Evolutionary conservation across 2,797 vertebrate species (phyloP).

Genomic region (Oophaga sylvatica): DNA sequence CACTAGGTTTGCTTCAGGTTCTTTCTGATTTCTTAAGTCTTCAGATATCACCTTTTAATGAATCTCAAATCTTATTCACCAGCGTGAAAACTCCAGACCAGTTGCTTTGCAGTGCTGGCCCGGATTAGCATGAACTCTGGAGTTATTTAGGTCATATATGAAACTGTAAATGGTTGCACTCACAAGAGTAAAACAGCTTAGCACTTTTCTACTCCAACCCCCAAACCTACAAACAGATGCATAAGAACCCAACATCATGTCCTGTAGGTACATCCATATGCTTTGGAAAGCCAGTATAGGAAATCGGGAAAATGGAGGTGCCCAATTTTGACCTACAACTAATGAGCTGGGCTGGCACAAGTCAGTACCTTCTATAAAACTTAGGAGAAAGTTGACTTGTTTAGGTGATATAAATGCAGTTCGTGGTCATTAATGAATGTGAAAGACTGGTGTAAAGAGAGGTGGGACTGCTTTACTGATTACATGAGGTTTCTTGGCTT

Average conservation of each 20-base stretch:
- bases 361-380: background rate
- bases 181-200: slow-evolving; percentile 8
- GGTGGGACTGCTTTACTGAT: background rate
- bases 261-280: background rate
- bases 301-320: background rate
- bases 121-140: slow-evolving; percentile 5
- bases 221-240: background rate
- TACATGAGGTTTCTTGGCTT: background rate
- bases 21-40: slow-evolving; percentile 2
- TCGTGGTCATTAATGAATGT: background rate
- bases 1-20: background rate
- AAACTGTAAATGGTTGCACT: background rate
- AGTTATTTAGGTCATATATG: slow-evolving; percentile 6
- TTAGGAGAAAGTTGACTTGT: background rate
- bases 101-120: background rate
- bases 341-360: background rate
- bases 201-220: background rate
- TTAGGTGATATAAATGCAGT: background rate
- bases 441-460: background rate
- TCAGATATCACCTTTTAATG: background rate
- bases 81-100: background rate
- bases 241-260: background rate
- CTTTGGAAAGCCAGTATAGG: background rate
- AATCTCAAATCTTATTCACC: slow-evolving; percentile 8
- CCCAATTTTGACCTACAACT: too few relatives aligned